Percentiles rank a stretch among this genome's conserved stretches.
These are phyloP conservation scores for Hyphantria cunea DNA, from an alignment of 1,140 invertebrate genomes.

Conservation along the genomic window DNA sequence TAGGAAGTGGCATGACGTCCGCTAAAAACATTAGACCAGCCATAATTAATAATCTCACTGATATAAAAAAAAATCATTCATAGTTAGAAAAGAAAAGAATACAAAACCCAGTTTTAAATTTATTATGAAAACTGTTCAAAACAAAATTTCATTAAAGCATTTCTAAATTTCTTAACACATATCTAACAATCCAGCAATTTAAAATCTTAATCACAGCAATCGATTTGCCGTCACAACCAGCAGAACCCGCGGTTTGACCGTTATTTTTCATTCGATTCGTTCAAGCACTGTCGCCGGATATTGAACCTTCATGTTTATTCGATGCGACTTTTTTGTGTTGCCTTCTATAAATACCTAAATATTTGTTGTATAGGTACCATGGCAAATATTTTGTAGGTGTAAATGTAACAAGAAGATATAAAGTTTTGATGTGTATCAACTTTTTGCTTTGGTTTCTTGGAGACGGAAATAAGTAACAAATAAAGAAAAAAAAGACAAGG, in stretches of 20 bases:
- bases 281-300: slow-evolving; percentile 4
- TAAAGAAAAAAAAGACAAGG: too few relatives aligned
- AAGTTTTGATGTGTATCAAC: too few relatives aligned
- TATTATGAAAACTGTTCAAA: background rate
- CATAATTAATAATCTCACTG: too few relatives aligned
- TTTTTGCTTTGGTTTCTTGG: too few relatives aligned
- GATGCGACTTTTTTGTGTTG: background rate
- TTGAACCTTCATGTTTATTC: background rate
- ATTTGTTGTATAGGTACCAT: too few relatives aligned
- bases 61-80: too few relatives aligned
- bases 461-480: too few relatives aligned
- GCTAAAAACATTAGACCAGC: too few relatives aligned
- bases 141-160: background rate
- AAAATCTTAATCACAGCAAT: background rate
- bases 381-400: too few relatives aligned
- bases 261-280: slow-evolving; percentile 7
- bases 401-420: too few relatives aligned
- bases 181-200: background rate
- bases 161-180: background rate
- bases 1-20: too few relatives aligned
- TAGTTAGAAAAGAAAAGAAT: background rate
- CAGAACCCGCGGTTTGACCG: slow-evolving; percentile 4
- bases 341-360: background rate
- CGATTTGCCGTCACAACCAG: slow-evolving; percentile 5
- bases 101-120: background rate